A percentile compares a stretch with the other conserved stretches of the same genome.
phyloP scores from a whole-genome alignment of 1,140 invertebrate species.

The Paraescarpia echinospica region DNA sequence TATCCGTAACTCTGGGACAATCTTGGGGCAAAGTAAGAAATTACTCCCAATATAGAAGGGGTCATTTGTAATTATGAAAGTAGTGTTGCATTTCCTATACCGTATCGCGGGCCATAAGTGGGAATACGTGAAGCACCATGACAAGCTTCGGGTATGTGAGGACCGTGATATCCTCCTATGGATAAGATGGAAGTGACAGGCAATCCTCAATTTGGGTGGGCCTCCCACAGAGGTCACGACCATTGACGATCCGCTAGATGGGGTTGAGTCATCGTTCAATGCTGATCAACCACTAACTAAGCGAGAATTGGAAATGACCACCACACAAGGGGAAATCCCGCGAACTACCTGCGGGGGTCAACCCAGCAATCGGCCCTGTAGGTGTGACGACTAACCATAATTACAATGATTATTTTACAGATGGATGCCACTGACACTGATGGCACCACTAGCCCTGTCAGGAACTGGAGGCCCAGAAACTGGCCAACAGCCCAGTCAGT shows the following conservation, averaged over 20 bases:
- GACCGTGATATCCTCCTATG: background rate
- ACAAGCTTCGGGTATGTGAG: background rate
- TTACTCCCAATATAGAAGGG: background rate
- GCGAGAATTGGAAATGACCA: background rate
- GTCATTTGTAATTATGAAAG: background rate
- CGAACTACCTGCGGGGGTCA: background rate
- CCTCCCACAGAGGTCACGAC: background rate
- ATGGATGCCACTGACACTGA: background rate
- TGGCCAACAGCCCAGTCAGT: too few species aligned
- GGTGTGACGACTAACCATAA: background rate
- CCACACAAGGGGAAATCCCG: background rate
- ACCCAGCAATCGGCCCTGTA: background rate
- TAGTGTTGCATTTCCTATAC: background rate
- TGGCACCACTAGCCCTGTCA: background rate
- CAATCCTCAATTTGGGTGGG: background rate
- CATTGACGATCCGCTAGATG: background rate
- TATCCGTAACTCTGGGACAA: background rate
- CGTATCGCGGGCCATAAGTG: background rate
- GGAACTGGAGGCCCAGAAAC: too few species aligned
- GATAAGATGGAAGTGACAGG: background rate
- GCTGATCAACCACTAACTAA: background rate
- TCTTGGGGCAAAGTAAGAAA: constrained; percentile 1
- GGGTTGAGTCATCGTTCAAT: background rate
- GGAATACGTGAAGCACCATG: background rate
- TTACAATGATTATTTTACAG: background rate